Percentiles rank a stretch among this genome's conserved stretches.
Evolutionary conservation across 2,888 invertebrate species (phyloP).

Genomic region (Hyposoter dolosus): DNA sequence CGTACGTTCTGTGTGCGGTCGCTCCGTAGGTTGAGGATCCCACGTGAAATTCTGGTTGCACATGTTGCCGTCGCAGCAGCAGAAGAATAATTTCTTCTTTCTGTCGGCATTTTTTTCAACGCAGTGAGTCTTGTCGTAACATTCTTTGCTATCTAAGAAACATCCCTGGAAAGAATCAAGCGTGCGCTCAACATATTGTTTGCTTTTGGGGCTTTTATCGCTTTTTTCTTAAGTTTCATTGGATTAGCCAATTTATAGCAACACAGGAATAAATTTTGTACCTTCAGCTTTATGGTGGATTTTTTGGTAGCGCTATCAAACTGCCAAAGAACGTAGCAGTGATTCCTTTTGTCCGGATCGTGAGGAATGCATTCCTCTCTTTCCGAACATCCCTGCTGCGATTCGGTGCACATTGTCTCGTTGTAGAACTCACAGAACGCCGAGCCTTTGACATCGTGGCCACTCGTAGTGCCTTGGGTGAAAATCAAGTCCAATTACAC

Average conservation of each 20-base stretch:
- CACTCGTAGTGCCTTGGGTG: conserved; percentile 72
- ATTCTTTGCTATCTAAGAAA: conserved; percentile 92
- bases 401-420: conserved; percentile 86
- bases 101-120: conserved; percentile 88
- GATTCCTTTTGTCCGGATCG: conserved; percentile 90
- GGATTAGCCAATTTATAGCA: background rate
- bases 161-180: conserved; percentile 89
- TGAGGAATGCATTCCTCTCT: conserved; percentile 89
- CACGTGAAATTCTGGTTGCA: conserved; percentile 94
- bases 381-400: conserved; percentile 85
- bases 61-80: conserved; percentile 94
- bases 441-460: conserved; percentile 84
- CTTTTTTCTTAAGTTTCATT: background rate
- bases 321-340: conserved; percentile 95
- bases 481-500: background rate
- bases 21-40: conserved; percentile 88
- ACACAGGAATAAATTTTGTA: conserved; percentile 50
- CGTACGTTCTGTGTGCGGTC: conserved; percentile 83
- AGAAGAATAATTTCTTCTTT: conserved; percentile 91
- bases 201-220: background rate
- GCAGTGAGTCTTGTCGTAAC: conserved; percentile 91
- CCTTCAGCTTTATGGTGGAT: conserved; percentile 84
- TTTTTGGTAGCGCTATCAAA: conserved; percentile 88
- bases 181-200: background rate
- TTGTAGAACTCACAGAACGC: conserved; percentile 90